Percentiles rank a stretch among this genome's conserved stretches.
Evolutionary conservation across 2,113 vertebrate genomes (phyloP).

Genomic region (Gnathonemus echidnorhynchus): DNA sequence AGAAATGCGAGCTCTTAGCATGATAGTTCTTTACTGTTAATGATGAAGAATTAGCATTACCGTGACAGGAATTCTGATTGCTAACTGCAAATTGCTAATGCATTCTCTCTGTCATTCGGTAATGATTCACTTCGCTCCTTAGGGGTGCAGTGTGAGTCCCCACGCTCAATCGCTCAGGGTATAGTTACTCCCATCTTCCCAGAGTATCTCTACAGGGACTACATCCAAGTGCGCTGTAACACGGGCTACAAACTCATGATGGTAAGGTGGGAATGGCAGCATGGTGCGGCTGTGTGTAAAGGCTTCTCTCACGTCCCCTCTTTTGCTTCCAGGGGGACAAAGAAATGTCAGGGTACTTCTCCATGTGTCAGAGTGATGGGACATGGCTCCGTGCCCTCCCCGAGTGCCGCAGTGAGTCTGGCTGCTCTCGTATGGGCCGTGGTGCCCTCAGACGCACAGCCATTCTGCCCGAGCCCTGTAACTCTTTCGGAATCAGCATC

Average conservation of each 20-base stretch:
- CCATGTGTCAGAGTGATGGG: slow-evolving; percentile 52
- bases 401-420: slow-evolving; percentile 56
- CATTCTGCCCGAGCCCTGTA: neutral
- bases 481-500: neutral
- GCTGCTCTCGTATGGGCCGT: too few species aligned
- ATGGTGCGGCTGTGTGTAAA: neutral
- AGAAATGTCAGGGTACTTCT: slow-evolving; percentile 48
- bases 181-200: slow-evolving; percentile 46
- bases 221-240: slow-evolving; percentile 56
- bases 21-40: neutral
- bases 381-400: slow-evolving; percentile 56
- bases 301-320: neutral
- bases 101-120: neutral
- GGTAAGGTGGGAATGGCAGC: slow-evolving; percentile 36
- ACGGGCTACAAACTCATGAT: slow-evolving; percentile 60
- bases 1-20: neutral
- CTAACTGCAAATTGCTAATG: neutral
- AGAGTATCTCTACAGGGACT: slow-evolving; percentile 58
- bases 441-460: neutral
- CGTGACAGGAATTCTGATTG: neutral
- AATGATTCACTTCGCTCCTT: slow-evolving; percentile 14
- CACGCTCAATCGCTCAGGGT: slow-evolving; percentile 41
- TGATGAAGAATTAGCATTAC: neutral
- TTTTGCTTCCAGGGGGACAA: slow-evolving; percentile 37
- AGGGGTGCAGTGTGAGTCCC: slow-evolving; percentile 54